Percentiles rank a stretch among this genome's conserved stretches.
These are phyloP conservation scores for Monochamus saltuarius DNA, from an alignment of 1,140 invertebrate genomes.

Conservation along the genomic window DNA sequence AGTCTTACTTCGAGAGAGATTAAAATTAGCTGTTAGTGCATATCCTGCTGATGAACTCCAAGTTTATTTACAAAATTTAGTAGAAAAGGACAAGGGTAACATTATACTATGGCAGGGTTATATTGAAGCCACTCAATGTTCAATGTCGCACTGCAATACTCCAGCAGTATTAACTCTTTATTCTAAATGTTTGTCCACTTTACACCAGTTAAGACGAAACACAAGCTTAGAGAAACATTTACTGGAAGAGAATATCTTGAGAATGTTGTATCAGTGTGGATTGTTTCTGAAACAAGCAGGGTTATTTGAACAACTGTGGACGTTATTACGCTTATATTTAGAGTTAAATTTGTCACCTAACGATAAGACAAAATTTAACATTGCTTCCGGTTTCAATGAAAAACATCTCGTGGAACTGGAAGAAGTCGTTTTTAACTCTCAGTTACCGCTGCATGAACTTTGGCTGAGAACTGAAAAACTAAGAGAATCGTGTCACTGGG, in stretches of 20 bases:
- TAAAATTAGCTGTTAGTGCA: slow-evolving; percentile 54
- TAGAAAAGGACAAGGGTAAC: slow-evolving; percentile 58
- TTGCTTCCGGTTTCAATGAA: slow-evolving; percentile 55
- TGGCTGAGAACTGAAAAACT: slow-evolving; percentile 67
- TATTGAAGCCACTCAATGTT: slow-evolving; percentile 60
- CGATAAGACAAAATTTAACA: slow-evolving; percentile 49
- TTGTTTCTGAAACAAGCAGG: slow-evolving; percentile 67
- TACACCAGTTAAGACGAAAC: slow-evolving; percentile 53
- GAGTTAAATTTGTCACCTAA: slow-evolving; percentile 58
- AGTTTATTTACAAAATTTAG: slow-evolving; percentile 46
- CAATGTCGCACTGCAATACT: slow-evolving; percentile 62
- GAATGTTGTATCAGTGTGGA: slow-evolving; percentile 60
- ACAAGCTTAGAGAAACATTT: slow-evolving; percentile 41
- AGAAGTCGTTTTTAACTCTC: slow-evolving; percentile 62
- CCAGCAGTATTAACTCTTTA: slow-evolving; percentile 60
- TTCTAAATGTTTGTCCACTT: slow-evolving; percentile 56
- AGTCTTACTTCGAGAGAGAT: slow-evolving; percentile 54
- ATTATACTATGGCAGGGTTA: slow-evolving; percentile 61
- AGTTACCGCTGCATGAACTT: slow-evolving; percentile 64
- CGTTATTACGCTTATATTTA: slow-evolving; percentile 60
- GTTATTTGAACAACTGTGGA: slow-evolving; percentile 65
- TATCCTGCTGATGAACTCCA: slow-evolving; percentile 61
- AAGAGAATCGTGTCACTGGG: slow-evolving; percentile 62
- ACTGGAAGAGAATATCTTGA: slow-evolving; percentile 53
- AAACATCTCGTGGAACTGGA: slow-evolving; percentile 62